Conservation (phyloP, 2,797 vertebrate species). For the Sparus aurata region DNA sequence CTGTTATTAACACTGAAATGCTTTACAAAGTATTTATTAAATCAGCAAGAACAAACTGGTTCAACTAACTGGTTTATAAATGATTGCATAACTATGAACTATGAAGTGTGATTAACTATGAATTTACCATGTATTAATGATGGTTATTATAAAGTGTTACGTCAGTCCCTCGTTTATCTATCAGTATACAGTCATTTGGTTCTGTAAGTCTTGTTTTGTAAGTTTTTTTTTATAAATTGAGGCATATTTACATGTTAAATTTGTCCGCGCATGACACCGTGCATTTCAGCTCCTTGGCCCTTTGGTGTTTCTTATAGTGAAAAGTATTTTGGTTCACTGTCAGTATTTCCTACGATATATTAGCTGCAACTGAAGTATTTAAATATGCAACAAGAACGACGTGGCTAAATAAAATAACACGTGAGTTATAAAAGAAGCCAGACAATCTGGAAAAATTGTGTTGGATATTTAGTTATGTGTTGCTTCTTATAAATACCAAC, state of each 20-base stretch:
- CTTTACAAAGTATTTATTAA: too few species aligned
- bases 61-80: too few species aligned
- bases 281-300: background rate
- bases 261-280: background rate
- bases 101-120: too few species aligned
- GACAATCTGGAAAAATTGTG: background rate
- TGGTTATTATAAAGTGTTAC: too few species aligned
- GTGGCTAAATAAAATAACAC: background rate
- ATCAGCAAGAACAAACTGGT: too few species aligned
- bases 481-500: background rate
- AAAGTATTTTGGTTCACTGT: background rate
- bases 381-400: background rate
- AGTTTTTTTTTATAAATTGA: background rate
- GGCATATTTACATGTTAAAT: background rate
- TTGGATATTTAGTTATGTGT: background rate
- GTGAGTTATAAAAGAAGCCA: background rate
- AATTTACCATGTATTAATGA: too few species aligned
- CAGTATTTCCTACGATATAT: background rate
- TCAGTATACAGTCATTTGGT: background rate
- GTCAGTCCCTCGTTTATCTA: too few species aligned
- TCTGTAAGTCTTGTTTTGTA: background rate
- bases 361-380: background rate
- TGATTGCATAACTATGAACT: too few species aligned
- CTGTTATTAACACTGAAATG: too few species aligned
- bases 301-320: background rate